phyloP scores from a whole-genome alignment of 2,113 vertebrate species.

The Pongo abelii region DNA sequence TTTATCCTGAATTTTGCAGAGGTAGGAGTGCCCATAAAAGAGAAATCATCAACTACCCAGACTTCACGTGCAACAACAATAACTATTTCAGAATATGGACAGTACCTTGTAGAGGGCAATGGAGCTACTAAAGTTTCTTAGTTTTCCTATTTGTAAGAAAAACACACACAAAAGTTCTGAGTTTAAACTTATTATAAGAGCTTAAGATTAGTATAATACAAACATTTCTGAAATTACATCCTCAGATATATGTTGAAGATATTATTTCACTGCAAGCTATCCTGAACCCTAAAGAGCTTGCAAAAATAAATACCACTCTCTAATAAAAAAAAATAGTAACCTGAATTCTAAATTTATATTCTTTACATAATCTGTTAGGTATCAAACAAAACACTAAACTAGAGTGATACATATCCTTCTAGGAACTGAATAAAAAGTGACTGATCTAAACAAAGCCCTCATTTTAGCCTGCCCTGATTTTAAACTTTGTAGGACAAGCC shows the following conservation, averaged over 20 bases:
- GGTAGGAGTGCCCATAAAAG: background rate
- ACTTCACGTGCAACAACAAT: background rate
- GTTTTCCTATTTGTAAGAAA: background rate
- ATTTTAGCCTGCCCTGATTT: background rate
- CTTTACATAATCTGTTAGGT: conserved; percentile 18
- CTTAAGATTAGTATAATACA: background rate
- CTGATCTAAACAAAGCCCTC: background rate
- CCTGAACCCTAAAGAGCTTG: conserved; percentile 10
- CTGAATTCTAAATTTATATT: conserved; percentile 23
- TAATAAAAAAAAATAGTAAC: background rate
- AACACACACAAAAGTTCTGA: background rate
- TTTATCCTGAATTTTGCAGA: background rate
- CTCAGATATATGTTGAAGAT: background rate
- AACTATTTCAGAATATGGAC: background rate
- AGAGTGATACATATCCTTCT: background rate
- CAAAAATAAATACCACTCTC: conserved; percentile 49
- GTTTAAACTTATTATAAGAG: background rate
- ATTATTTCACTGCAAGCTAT: background rate
- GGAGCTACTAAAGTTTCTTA: background rate
- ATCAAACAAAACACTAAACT: background rate
- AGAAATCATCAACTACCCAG: background rate
- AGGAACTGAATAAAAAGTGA: conserved; percentile 18
- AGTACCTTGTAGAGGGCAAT: background rate
- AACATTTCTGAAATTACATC: background rate
- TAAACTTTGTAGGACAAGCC: background rate